Base-by-base conservation (phyloP, 2,113 vertebrate genomes). In the Dunckerocampus dactyliophorus region DNA sequence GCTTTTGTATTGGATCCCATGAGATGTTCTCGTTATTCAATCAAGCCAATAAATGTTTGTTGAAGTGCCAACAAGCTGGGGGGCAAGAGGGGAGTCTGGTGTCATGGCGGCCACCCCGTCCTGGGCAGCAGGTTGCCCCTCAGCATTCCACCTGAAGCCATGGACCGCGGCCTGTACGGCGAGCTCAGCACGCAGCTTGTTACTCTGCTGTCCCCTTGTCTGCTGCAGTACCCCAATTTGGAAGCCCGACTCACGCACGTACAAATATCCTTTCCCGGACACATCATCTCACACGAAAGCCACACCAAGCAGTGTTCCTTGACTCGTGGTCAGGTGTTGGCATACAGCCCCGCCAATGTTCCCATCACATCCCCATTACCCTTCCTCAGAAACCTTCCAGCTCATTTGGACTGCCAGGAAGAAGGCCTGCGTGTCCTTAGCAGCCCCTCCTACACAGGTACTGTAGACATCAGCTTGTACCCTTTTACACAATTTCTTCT, bases 241-340 rank as follows among this genome's bases (percentile, higher is more conserved):
- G 47, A 74, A 60, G 79, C 80, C 53, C 74, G 61, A 17, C 84
- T 94, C 58, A 81, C 87, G 28, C 76, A 75, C 17, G 81, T 92
- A 72, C 87, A 88, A 70, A 91, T 95, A 95, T 95, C 94, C 91
- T 95, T 88, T 75, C 47, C 19, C 22, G 12, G 12, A 22, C 21
- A 52, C 6, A 31, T 34, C 50, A 28, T 16, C n/a, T 19, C 39
- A 15, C 39, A 45, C 15, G 9, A 43, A 58, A 9, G 2, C 19
- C 2, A 46, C 21, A 22, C 19, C n/a, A 10, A 15, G 42, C 14
- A 45, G 3, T 8, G 0, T 13, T 88, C 90, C 89, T 91, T 93
- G 86, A 93, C 82, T 67, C 47, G 63, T 68, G 49, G 31, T 61
- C 69, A 94, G 76, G 71, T 95, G 69, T 82, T 93, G 72, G 77